Evolutionary conservation across 2,888 invertebrate species (phyloP).

Genomic region (Netelia inedita): DNA sequence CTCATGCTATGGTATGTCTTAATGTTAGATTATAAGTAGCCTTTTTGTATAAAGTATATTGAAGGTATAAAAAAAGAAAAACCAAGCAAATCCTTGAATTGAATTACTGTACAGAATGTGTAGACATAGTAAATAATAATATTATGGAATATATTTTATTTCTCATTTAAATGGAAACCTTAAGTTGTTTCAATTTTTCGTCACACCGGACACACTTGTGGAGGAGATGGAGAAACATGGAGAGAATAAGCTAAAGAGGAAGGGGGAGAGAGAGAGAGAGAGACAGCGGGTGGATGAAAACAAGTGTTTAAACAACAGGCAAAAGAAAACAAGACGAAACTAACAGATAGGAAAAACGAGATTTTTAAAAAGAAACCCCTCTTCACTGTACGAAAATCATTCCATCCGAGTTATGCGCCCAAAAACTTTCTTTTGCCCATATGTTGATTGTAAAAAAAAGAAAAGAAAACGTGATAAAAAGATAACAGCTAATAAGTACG

Average conservation of each 20-base stretch:
- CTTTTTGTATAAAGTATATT: constrained; percentile 86
- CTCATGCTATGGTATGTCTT: constrained; percentile 85
- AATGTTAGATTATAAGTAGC: constrained; percentile 85
- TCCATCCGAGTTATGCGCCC: constrained; percentile 71
- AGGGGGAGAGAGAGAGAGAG: constrained; percentile 36
- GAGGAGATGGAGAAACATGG: constrained; percentile 59
- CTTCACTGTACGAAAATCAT: constrained; percentile 65
- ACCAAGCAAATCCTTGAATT: constrained; percentile 80
- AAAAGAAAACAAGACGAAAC: constrained; percentile 11
- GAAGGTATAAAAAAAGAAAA: constrained; percentile 80
- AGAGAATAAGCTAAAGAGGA: constrained; percentile 37
- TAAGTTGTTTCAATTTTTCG: constrained; percentile 83
- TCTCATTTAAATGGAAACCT: constrained; percentile 84
- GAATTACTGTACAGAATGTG: constrained; percentile 85
- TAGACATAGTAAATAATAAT: constrained; percentile 85
- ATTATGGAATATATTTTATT: constrained; percentile 85
- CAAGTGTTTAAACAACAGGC: background rate
- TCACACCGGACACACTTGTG: constrained; percentile 75
- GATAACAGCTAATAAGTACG: no score
- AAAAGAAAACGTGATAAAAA: background rate
- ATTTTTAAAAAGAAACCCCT: constrained; percentile 7
- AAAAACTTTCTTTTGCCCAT: constrained; percentile 38
- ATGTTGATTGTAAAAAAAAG: constrained; percentile 8
- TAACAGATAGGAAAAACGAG: constrained; percentile 12
- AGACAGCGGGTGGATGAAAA: constrained; percentile 19